These are phyloP conservation scores for Hyperopisus bebe DNA, from an alignment of 2,113 vertebrate species.

Conservation along the genomic window DNA sequence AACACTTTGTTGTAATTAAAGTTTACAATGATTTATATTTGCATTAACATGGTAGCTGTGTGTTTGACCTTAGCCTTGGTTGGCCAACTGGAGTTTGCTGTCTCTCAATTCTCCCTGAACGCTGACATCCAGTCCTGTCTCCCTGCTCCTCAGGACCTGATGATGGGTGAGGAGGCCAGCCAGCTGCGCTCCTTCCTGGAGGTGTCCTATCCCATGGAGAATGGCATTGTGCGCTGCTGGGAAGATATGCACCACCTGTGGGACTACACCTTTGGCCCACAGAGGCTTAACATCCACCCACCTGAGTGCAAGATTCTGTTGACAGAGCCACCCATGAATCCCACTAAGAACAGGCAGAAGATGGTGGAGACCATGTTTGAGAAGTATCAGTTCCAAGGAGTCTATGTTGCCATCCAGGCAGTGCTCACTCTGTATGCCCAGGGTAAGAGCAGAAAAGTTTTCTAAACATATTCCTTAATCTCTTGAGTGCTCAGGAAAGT, in stretches of 20 bases:
- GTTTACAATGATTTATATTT: background rate
- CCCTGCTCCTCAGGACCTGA: conserved; percentile 72
- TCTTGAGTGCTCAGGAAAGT: too few relatives aligned
- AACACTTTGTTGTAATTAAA: background rate
- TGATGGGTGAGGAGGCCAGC: conserved; percentile 96
- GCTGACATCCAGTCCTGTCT: background rate
- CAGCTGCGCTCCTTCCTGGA: conserved; percentile 90
- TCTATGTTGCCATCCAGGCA: conserved; percentile 94
- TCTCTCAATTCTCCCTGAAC: background rate
- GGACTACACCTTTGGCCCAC: conserved; percentile 91
- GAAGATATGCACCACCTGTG: conserved; percentile 97
- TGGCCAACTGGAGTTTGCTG: background rate
- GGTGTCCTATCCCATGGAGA: conserved; percentile 96
- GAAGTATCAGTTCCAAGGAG: conserved; percentile 89
- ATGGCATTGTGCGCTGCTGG: conserved; percentile 92
- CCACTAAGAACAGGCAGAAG: conserved; percentile 92
- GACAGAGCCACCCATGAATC: conserved; percentile 96
- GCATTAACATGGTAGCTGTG: background rate
- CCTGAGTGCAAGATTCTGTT: conserved; percentile 90
- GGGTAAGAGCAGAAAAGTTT: conserved; percentile 59
- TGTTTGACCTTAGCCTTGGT: background rate
- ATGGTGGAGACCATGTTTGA: conserved; percentile 98
- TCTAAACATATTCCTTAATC: background rate
- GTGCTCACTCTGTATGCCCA: conserved; percentile 96
- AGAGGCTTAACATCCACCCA: conserved; percentile 82